These are phyloP conservation scores for Mythimna impura DNA, from an alignment of 2,888 invertebrate species.

Conservation along the genomic window DNA sequence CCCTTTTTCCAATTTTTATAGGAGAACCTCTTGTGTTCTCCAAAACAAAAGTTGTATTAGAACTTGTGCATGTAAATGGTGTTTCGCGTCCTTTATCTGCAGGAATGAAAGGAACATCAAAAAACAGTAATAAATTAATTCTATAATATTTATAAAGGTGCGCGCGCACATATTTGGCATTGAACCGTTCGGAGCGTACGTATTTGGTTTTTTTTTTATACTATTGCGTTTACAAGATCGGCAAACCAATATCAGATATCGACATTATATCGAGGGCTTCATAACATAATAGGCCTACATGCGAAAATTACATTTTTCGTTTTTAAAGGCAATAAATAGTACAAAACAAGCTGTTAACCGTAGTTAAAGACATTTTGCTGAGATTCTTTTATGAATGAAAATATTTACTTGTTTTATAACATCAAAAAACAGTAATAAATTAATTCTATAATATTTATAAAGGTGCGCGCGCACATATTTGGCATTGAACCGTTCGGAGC, in stretches of 20 bases:
- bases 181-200: not conserved
- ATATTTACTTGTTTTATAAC: not conserved
- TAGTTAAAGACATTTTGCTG: too few species aligned
- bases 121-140: not conserved
- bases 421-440: not conserved
- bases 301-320: too few species aligned
- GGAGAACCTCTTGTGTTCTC: constrained; percentile 3
- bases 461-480: not conserved
- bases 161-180: not conserved
- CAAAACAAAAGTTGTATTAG: not conserved
- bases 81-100: constrained; percentile 13
- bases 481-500: not conserved
- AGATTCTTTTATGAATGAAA: too few species aligned
- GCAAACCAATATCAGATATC: too few species aligned
- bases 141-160: not conserved
- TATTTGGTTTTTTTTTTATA: not conserved
- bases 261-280: too few species aligned
- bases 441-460: not conserved
- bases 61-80: constrained; percentile 14
- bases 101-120: not conserved
- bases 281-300: too few species aligned
- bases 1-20: not conserved
- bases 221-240: too few species aligned
- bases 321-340: too few species aligned
- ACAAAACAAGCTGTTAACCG: too few species aligned